Conservation (phyloP, 2,797 vertebrate species). For the Melopsittacus undulatus region DNA sequence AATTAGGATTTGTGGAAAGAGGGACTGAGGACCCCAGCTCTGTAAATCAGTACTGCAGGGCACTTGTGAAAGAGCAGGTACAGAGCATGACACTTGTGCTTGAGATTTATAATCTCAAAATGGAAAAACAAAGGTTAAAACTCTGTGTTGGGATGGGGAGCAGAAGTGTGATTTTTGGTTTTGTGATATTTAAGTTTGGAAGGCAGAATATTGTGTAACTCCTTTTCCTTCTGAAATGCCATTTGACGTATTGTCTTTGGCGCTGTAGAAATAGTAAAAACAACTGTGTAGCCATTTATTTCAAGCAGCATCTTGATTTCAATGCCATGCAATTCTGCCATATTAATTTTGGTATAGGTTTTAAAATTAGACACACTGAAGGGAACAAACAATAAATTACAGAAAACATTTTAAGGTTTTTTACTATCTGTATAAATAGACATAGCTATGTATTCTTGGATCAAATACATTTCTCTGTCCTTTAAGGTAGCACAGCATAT, state of each 20-base stretch:
- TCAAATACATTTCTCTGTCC: not conserved
- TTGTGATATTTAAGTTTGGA: not conserved
- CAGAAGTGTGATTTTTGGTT: not conserved
- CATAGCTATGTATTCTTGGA: not conserved
- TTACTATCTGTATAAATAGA: not conserved
- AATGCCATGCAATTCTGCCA: not conserved
- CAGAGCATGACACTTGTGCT: too few species aligned
- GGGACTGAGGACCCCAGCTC: not conserved
- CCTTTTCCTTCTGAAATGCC: fast-evolving
- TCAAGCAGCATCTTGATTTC: not conserved
- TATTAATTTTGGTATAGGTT: not conserved
- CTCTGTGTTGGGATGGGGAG: fast-evolving
- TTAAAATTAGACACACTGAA: slow-evolving; percentile 18
- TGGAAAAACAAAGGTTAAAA: not conserved
- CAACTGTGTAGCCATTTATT: not conserved
- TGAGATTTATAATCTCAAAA: not conserved
- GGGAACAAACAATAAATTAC: not conserved
- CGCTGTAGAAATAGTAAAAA: not conserved
- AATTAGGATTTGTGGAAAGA: not conserved
- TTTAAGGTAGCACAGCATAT: not conserved
- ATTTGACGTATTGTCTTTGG: not conserved
- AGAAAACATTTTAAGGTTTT: not conserved
- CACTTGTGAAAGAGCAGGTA: not conserved
- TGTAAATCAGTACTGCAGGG: not conserved
- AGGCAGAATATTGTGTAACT: not conserved